These are phyloP conservation scores for Montipora efflorescens DNA, from an alignment of 64 coral and sea anemone genomes.

Conservation along the genomic window DNA sequence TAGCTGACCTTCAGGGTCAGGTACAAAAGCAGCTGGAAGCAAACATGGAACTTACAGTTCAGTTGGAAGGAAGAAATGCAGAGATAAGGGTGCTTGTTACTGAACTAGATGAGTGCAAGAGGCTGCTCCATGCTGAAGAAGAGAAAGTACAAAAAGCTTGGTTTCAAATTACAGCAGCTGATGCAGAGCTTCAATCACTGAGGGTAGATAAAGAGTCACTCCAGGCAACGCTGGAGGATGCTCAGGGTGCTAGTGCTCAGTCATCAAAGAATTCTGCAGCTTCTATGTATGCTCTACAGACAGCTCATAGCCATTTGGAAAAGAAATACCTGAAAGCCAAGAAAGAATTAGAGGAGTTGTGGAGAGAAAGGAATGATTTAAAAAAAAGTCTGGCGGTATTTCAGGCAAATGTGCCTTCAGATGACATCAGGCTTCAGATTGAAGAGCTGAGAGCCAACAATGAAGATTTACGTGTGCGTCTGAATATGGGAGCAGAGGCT, in stretches of 20 bases:
- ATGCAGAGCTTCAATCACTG: conserved; percentile 64
- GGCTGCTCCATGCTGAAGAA: conserved; percentile 49
- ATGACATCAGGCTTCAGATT: conserved; percentile 88
- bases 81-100: conserved; percentile 66
- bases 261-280: conserved; percentile 84
- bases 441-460: conserved; percentile 89
- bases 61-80: conserved; percentile 73
- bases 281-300: conserved; percentile 95
- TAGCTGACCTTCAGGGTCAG: conserved; percentile 80
- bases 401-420: conserved; percentile 72
- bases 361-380: conserved; percentile 90
- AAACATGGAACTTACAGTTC: conserved; percentile 60
- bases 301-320: conserved; percentile 87
- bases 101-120: conserved; percentile 60
- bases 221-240: conserved; percentile 72
- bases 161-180: conserved; percentile 54
- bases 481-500: conserved; percentile 97
- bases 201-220: conserved; percentile 64
- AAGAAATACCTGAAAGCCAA: conserved; percentile 91
- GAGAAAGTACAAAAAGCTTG: conserved; percentile 38
- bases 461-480: conserved; percentile 88
- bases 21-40: conserved; percentile 69
- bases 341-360: conserved; percentile 85
- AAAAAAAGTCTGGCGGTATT: conserved; percentile 78
- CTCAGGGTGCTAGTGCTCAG: conserved; percentile 64